Evolutionary conservation across 2,113 vertebrate genomes (phyloP).

Genomic region (Toxostoma redivivum): DNA sequence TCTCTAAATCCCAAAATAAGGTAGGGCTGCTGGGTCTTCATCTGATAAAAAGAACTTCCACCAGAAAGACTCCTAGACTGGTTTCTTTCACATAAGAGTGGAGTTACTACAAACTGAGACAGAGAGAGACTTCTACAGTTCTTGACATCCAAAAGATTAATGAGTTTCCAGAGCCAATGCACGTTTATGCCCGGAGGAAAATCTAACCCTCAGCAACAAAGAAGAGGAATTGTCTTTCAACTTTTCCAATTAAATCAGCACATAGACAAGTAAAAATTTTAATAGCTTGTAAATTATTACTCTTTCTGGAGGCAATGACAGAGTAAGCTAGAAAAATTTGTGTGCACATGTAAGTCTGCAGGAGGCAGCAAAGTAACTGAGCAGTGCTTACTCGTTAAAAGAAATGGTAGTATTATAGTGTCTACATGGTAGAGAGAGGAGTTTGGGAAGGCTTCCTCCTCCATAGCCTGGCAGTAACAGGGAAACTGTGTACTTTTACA

Average conservation of each 20-base stretch:
- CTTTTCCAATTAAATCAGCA: background rate
- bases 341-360: background rate
- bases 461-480: background rate
- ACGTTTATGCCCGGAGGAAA: background rate
- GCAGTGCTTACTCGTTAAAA: background rate
- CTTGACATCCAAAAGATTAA: background rate
- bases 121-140: background rate
- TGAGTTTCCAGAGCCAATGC: background rate
- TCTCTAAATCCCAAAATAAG: background rate
- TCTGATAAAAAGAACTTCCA: background rate
- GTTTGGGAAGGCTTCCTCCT: background rate
- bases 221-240: background rate
- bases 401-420: background rate
- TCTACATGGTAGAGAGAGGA: background rate
- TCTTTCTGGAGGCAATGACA: background rate
- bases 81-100: background rate
- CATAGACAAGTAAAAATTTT: background rate
- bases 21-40: background rate
- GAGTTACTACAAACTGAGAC: background rate
- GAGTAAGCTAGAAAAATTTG: background rate
- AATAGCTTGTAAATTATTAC: background rate
- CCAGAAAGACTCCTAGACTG: background rate
- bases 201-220: background rate
- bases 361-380: background rate
- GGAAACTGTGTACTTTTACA: accelerated